Conservation (phyloP, 2,113 vertebrate genomes). For the Harpagus bidentatus region DNA sequence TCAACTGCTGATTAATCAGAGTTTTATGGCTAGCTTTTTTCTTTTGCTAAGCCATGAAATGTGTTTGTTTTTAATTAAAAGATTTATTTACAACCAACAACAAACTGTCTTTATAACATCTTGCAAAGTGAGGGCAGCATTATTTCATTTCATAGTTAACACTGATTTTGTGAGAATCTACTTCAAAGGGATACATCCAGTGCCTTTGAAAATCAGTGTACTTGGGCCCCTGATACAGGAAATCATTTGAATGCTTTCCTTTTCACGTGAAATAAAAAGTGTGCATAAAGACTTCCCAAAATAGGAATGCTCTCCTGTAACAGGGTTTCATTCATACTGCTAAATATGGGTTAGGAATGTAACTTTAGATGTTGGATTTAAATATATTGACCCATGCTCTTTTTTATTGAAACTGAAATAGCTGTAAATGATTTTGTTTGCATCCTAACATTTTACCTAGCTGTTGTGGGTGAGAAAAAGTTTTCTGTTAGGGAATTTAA, state of each 20-base stretch:
- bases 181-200: background rate
- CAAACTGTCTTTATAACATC: background rate
- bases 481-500: background rate
- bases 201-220: background rate
- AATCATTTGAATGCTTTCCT: constrained; percentile 47
- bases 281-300: constrained; percentile 33
- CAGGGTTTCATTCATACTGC: constrained; percentile 39
- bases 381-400: background rate
- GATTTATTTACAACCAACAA: background rate
- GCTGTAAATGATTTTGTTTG: background rate
- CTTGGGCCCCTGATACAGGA: background rate
- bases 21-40: background rate
- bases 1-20: background rate
- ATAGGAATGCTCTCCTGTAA: constrained; percentile 24
- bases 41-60: background rate
- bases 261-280: constrained; percentile 31
- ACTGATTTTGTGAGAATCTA: background rate
- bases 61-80: background rate
- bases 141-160: background rate
- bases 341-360: constrained; percentile 58
- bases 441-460: background rate
- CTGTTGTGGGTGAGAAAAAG: background rate
- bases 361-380: background rate
- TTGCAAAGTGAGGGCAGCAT: background rate
- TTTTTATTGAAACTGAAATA: background rate